Base-by-base conservation (phyloP, 2,888 invertebrate genomes). In the Timema cristinae region DNA sequence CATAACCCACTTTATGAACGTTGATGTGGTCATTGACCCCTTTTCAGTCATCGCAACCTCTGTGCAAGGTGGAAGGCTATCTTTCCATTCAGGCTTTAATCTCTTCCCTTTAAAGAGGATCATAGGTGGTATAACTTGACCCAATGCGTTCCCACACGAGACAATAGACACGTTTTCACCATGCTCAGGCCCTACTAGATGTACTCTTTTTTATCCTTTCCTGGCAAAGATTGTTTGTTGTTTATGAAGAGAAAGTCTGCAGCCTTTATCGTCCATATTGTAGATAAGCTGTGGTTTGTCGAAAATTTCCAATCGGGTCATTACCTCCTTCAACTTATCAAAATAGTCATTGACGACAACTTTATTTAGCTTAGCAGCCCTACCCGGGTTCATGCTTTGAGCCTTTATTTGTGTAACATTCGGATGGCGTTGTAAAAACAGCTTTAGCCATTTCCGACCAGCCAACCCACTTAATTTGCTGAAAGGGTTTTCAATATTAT, bases 11-110 rank as follows among this genome's bases (percentile, higher is more conserved):
- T 75, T 71, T 11, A 72, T 70, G 68, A 79, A 79, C 16, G 73
- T 71, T 63, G 75, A 73, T 47, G 68, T 75, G 51, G 78, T 80
- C 78, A 79, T 79, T 61, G 76, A 76, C 7, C 78, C 78, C 73
- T 79, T 79, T 7, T 71, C 67, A 6, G 78, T 76, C 77, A 79
- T 79, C 32, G 49, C 48, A 4, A 75, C 75, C 48, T 56, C 32
- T 50, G 76, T 66, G 47, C 78, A 78, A n/a, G 78, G 74, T 63
- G 79, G 78, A 51, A 79, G 68, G 68, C 70, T 51, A 72, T 71
- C 54, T 54, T 51, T 11, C 54, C 67, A 71, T 50, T 71, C 71
- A 10, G n/a, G 48, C 32, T 71, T 71, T 11, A 49, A 13, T 11
- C 71, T n/a, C n/a, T 56, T 59, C 11, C 71, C 71, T 71, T 67